phyloP scores from a whole-genome alignment of 2,113 vertebrate genomes.

The Trematomus loennbergii region DNA sequence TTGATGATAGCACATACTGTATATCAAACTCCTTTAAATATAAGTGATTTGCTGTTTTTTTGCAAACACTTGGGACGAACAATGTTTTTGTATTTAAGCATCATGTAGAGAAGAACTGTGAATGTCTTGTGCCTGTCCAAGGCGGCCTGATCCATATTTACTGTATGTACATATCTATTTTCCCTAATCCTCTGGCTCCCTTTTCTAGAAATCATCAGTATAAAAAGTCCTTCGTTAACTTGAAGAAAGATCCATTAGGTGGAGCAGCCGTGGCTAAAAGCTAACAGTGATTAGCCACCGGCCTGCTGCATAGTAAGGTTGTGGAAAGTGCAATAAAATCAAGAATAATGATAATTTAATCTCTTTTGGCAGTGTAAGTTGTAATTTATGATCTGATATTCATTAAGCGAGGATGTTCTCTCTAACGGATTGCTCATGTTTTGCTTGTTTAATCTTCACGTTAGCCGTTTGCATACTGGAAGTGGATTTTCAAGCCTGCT shows the following conservation, averaged over 20 bases:
- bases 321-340: slow-evolving; percentile 75
- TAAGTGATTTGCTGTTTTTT: slow-evolving; percentile 63
- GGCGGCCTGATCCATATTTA: slow-evolving; percentile 64
- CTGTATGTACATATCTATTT: slow-evolving; percentile 61
- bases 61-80: slow-evolving; percentile 52
- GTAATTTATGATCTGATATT: slow-evolving; percentile 45
- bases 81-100: slow-evolving; percentile 57
- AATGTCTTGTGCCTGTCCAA: slow-evolving; percentile 77
- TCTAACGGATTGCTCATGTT: slow-evolving; percentile 19
- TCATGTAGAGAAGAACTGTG: slow-evolving; percentile 73
- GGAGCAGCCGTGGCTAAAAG: slow-evolving; percentile 22
- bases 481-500: slow-evolving; percentile 49
- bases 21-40: slow-evolving; percentile 24
- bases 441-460: slow-evolving; percentile 8
- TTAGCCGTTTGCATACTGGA: slow-evolving; percentile 22
- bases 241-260: slow-evolving; percentile 35
- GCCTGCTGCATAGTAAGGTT: slow-evolving; percentile 32
- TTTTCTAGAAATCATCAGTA: slow-evolving; percentile 36
- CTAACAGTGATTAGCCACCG: background rate
- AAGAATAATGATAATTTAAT: slow-evolving; percentile 39
- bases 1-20: slow-evolving; percentile 47
- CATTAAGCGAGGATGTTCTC: slow-evolving; percentile 20
- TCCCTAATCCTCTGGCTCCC: slow-evolving; percentile 29
- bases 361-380: slow-evolving; percentile 24
- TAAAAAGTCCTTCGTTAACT: slow-evolving; percentile 52